Evolutionary conservation across 2,113 vertebrate genomes (phyloP).

Genomic region (Cephalopterus ornatus): DNA sequence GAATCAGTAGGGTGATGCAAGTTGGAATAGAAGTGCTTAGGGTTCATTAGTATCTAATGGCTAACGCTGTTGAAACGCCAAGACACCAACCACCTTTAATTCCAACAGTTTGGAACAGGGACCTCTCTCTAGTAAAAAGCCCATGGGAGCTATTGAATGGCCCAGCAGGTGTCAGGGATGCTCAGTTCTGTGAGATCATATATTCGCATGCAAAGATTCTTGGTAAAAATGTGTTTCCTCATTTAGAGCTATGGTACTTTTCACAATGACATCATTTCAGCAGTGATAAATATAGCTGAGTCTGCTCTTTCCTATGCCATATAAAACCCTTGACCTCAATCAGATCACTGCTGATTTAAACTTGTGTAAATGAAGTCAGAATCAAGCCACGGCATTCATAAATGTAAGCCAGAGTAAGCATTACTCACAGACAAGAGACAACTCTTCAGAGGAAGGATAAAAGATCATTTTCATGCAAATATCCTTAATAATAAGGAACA

Average conservation of each 20-base stretch:
- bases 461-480: conserved; percentile 62
- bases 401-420: conserved; percentile 56
- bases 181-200: conserved; percentile 12
- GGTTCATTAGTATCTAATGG: not conserved
- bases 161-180: conserved; percentile 33
- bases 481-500: conserved; percentile 61
- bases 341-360: conserved; percentile 51
- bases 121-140: not conserved
- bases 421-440: conserved; percentile 60
- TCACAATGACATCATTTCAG: conserved; percentile 45
- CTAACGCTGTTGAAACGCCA: not conserved
- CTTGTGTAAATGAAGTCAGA: conserved; percentile 53
- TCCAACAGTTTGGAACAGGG: not conserved
- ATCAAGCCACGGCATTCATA: conserved; percentile 35
- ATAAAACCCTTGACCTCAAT: conserved; percentile 60
- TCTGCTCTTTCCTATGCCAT: conserved; percentile 32
- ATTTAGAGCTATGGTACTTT: conserved; percentile 27
- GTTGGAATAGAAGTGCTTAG: not conserved
- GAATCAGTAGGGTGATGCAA: not conserved
- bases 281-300: conserved; percentile 54
- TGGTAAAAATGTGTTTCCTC: conserved; percentile 26
- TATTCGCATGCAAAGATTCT: not conserved
- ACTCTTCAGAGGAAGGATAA: conserved; percentile 36
- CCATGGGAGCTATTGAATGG: not conserved
- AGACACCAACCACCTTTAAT: not conserved